Evolutionary conservation across 2,888 invertebrate species (phyloP).

Genomic region (Drosophila buzzatii): DNA sequence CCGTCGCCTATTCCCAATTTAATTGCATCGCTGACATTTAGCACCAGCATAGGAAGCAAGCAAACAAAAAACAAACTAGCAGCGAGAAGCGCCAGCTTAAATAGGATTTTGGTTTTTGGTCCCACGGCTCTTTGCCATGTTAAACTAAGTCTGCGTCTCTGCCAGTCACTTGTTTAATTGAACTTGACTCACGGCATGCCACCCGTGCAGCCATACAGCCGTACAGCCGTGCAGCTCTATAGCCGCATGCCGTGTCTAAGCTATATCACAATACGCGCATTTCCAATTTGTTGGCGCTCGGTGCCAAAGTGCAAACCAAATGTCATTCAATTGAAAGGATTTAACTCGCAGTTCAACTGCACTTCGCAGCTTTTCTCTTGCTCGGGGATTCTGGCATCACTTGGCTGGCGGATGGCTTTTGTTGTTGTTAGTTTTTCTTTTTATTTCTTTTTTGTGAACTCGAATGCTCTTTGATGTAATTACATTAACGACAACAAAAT

Average conservation of each 20-base stretch:
- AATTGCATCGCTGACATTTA: slow-evolving; percentile 79
- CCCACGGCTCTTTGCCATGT: slow-evolving; percentile 11
- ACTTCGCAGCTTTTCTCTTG: slow-evolving; percentile 4
- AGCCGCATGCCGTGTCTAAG: slow-evolving; percentile 8
- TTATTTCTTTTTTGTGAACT: slow-evolving; percentile 11
- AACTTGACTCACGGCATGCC: slow-evolving; percentile 36
- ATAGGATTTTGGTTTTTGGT: slow-evolving; percentile 48
- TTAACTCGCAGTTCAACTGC: slow-evolving; percentile 24
- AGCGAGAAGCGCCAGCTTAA: slow-evolving; percentile 41
- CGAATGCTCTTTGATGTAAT: slow-evolving; percentile 37
- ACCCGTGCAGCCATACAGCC: not conserved
- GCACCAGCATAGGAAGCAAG: slow-evolving; percentile 52
- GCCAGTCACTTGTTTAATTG: slow-evolving; percentile 42
- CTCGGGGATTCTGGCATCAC: not conserved
- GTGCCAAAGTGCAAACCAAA: slow-evolving; percentile 21
- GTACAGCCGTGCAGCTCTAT: not conserved
- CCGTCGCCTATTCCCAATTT: slow-evolving; percentile 68
- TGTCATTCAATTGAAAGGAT: slow-evolving; percentile 48
- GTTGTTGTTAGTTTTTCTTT: slow-evolving; percentile 10
- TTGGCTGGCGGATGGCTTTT: slow-evolving; percentile 10
- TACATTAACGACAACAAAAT: slow-evolving; percentile 34
- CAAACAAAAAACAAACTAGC: slow-evolving; percentile 30
- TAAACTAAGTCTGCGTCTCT: slow-evolving; percentile 26
- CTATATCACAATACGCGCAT: slow-evolving; percentile 24
- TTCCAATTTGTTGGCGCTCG: slow-evolving; percentile 25